Evolutionary conservation across 1,140 invertebrate genomes (phyloP).

Genomic region (Rhizoglyphus robini): DNA sequence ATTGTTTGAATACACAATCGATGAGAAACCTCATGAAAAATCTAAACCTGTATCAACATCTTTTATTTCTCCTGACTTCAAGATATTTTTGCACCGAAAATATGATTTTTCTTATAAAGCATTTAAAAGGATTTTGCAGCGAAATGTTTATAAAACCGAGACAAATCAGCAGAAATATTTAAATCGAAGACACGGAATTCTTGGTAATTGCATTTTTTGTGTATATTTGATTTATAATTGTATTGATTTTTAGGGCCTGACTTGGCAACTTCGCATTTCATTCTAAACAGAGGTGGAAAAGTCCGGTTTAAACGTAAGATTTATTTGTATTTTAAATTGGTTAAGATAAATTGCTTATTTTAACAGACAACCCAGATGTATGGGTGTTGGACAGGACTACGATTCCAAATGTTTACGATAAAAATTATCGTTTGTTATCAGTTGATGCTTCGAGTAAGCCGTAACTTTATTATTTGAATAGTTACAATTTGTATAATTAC

Average conservation of each 20-base stretch:
- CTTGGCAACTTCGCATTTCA: constrained; percentile 19
- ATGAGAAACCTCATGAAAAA: neutral
- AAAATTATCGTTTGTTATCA: neutral
- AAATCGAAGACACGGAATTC: constrained; percentile 3
- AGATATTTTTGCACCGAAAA: neutral
- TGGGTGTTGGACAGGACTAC: neutral
- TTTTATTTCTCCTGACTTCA: constrained; percentile 2
- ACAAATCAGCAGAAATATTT: constrained; percentile 6
- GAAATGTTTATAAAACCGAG: neutral
- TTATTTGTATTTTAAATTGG: neutral
- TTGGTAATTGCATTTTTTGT: neutral
- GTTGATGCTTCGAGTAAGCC: constrained; percentile 16
- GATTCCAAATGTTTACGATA: constrained; percentile 11
- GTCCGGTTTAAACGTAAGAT: constrained; percentile 17
- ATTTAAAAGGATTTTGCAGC: neutral
- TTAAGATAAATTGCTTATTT: neutral
- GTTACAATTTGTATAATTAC: neutral
- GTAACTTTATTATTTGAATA: too few species aligned
- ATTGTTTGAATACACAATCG: constrained; percentile 6
- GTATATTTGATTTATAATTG: neutral
- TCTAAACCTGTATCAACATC: neutral
- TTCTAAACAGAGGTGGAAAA: constrained; percentile 15
- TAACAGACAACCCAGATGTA: neutral
- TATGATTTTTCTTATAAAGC: neutral
- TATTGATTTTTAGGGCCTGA: constrained; percentile 18